Base-by-base conservation (phyloP, 2,113 vertebrate species). In the Azemiops feae region DNA sequence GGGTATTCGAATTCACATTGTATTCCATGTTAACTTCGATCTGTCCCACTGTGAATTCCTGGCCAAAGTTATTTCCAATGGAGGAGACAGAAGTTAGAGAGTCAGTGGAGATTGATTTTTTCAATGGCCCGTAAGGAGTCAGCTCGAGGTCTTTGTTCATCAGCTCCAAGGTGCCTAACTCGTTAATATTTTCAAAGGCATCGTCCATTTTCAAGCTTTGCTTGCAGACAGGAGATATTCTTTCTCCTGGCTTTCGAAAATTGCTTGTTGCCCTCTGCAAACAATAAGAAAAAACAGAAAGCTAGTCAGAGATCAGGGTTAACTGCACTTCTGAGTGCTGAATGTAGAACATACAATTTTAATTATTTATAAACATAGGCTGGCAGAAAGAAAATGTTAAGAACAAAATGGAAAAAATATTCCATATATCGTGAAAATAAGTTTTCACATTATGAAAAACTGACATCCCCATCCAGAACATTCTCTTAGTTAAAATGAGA, bases 71-170 rank as follows among this genome's bases (percentile, higher is more conserved):
- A 96, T 99, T 99, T 93, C 98, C 99, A 87, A 99, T 98, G 45
- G 99, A 99, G 58, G 99, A 99, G 97, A 99, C 97, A 93, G 99
- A 99, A 97, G 98, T 99, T 94, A 99, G 98, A 0, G 99, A 99
- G 96, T 99, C 99, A 0, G 98, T 98, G 0, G 99, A 99, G 93
- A 99, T 93, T 53, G 99, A 99, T 39, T 98, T 98, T 94, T 98
- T 98, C 93, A 99, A 93, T 50, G 98, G 97, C 25, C 98, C 98
- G 0, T 97, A 98, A 52, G 96, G 95, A 1, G 97, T 97, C 45
- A 98, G 96, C 94, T 99, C 98, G 96, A 99, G 96, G 92, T 99
- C 99, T n/a, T 97, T 97, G 97, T 97, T 97, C 98, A 99, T 99
- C 97, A 99, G 96, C 98, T 99, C 99, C 97, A 99, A 97, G 85